Conservation (phyloP, 2,888 invertebrate species). For the Eupithecia abbreviata region DNA sequence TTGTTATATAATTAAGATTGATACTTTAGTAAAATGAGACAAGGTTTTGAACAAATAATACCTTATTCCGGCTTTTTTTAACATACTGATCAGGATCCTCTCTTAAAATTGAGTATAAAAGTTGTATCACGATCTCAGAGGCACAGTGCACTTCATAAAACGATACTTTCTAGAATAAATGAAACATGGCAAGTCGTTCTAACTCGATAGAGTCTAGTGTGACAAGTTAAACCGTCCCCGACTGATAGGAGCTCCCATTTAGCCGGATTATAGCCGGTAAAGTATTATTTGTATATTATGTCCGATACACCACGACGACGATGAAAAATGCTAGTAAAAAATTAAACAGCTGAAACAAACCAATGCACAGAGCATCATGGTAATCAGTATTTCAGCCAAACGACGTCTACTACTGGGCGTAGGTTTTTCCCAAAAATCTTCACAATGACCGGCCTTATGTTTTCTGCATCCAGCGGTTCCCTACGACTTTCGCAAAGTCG, state of each 20-base stretch:
- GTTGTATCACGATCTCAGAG: conserved; percentile 39
- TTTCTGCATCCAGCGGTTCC: not conserved
- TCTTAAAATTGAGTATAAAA: conserved; percentile 16
- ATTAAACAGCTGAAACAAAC: not conserved
- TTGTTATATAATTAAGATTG: not conserved
- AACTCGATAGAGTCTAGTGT: conserved; percentile 60
- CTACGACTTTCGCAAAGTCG: too few species aligned
- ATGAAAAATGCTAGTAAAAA: not conserved
- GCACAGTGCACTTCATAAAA: conserved; percentile 42
- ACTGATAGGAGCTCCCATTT: not conserved
- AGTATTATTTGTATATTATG: not conserved
- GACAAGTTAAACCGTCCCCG: conserved; percentile 58
- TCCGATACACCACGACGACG: too few species aligned
- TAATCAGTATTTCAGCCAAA: not conserved
- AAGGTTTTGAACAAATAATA: not conserved
- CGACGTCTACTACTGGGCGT: not conserved
- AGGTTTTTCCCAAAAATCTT: not conserved
- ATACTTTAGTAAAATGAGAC: not conserved
- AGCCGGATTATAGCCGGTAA: conserved; percentile 17
- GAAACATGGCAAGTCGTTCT: conserved; percentile 63
- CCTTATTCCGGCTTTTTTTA: not conserved
- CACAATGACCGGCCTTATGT: not conserved
- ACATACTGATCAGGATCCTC: not conserved
- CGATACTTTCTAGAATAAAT: conserved; percentile 54
- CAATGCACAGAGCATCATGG: not conserved